These are phyloP conservation scores for Lasioglossum baleicum DNA, from an alignment of 1,140 invertebrate genomes.

Conservation along the genomic window DNA sequence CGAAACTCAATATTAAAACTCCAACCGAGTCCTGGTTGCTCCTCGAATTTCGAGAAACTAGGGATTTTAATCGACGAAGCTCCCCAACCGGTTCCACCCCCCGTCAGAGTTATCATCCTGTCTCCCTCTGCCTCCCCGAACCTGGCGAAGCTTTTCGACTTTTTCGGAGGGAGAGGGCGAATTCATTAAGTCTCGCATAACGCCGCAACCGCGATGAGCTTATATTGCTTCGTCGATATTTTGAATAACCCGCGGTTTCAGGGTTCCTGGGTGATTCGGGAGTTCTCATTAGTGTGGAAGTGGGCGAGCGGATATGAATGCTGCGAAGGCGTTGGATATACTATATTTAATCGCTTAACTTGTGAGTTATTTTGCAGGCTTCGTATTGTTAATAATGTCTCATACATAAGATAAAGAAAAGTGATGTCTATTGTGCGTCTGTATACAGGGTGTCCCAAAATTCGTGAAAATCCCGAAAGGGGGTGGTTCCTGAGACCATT, in stretches of 20 bases:
- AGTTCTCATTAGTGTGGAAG: background rate
- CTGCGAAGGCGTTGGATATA: background rate
- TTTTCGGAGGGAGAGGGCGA: background rate
- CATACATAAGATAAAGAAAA: too few relatives aligned
- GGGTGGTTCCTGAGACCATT: too few relatives aligned
- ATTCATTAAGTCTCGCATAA: constrained; percentile 32
- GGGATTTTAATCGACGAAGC: constrained; percentile 33
- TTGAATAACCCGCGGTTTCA: background rate
- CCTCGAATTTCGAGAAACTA: constrained; percentile 30
- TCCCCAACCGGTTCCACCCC: too few relatives aligned
- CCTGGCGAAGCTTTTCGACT: constrained; percentile 19
- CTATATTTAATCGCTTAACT: background rate
- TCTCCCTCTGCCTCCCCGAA: too few relatives aligned
- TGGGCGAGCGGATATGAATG: background rate
- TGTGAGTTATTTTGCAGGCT: too few relatives aligned
- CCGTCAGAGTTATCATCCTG: too few relatives aligned
- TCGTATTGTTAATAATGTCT: too few relatives aligned
- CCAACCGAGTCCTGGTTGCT: background rate
- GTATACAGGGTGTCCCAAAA: too few relatives aligned
- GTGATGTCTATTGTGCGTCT: too few relatives aligned
- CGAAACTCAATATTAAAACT: constrained; percentile 51
- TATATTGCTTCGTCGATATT: constrained; percentile 18
- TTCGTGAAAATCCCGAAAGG: too few relatives aligned
- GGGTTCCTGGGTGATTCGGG: background rate
- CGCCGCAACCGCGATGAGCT: constrained; percentile 1